Conservation (phyloP, 2,888 invertebrate species). For the Nymphalis c-album region DNA sequence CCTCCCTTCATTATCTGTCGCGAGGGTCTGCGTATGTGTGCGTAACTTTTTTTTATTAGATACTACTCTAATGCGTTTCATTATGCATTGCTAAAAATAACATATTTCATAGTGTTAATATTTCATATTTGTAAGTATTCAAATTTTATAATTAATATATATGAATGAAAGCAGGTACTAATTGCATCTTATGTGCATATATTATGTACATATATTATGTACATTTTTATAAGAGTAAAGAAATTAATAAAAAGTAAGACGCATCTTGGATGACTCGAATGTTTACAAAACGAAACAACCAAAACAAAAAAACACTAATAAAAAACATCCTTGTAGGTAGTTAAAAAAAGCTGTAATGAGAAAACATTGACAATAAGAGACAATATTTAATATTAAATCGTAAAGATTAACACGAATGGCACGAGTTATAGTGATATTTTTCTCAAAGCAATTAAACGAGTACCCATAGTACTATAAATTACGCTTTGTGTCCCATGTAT, state of each 20-base stretch:
- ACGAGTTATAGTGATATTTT: slow-evolving; percentile 45
- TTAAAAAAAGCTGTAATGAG: no score
- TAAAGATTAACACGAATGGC: slow-evolving; percentile 59
- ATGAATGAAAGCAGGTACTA: no score
- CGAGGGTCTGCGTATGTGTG: slow-evolving; percentile 59
- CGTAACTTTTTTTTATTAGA: slow-evolving; percentile 51
- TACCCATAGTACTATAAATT: slow-evolving; percentile 65
- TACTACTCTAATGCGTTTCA: slow-evolving; percentile 31
- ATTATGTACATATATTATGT: no score
- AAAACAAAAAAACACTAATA: no score
- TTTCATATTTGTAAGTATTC: not conserved
- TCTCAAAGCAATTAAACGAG: slow-evolving; percentile 62
- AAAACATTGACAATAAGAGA: not conserved
- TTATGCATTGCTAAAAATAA: slow-evolving; percentile 38
- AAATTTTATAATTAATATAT: no score
- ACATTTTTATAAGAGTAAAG: no score
- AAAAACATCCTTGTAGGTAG: no score
- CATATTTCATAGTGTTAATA: not conserved
- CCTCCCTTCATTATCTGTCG: slow-evolving; percentile 76
- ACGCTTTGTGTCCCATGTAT: slow-evolving; percentile 66
- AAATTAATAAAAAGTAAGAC: no score
- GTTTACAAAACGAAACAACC: no score
- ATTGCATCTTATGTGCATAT: no score
- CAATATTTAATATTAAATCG: not conserved
- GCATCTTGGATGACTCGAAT: no score